A percentile compares a stretch with the other conserved stretches of the same genome.
Evolutionary conservation across 2,113 vertebrate genomes (phyloP).

Genomic region (Corapipo altera): DNA sequence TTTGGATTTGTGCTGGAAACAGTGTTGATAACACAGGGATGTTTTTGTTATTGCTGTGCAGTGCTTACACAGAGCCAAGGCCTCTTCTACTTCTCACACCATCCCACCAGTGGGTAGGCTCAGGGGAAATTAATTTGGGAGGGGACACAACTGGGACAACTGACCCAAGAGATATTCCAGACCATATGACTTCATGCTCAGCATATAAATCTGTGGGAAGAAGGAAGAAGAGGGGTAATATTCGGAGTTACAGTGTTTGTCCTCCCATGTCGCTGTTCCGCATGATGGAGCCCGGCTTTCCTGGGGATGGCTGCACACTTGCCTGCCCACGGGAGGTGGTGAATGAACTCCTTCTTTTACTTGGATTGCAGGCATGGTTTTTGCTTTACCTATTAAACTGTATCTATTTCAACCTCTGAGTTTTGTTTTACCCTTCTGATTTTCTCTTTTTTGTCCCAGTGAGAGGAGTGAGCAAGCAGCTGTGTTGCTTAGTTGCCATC

Average conservation of each 20-base stretch:
- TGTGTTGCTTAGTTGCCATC: neutral
- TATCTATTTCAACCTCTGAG: neutral
- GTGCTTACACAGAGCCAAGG: neutral
- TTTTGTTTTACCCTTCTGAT: neutral
- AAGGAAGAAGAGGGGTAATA: neutral
- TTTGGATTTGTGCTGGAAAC: neutral
- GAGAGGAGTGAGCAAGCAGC: accelerated
- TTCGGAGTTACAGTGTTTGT: accelerated
- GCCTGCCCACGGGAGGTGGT: too few species aligned
- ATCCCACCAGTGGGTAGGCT: neutral
- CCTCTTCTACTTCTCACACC: neutral
- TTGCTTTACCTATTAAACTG: neutral
- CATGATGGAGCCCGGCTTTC: neutral
- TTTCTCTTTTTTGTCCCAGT: neutral
- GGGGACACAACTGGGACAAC: neutral
- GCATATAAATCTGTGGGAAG: neutral
- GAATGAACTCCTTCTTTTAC: neutral
- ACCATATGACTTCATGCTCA: neutral
- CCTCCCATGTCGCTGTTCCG: accelerated
- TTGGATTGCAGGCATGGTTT: neutral
- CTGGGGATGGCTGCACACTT: neutral
- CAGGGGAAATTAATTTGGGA: neutral
- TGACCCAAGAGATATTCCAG: neutral
- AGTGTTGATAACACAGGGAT: neutral
- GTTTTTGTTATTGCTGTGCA: neutral